Evolutionary conservation across 2,113 vertebrate genomes (phyloP), one percentile per base, ranked within the genome.

Genomic region (Nesogale talazaci): DNA sequence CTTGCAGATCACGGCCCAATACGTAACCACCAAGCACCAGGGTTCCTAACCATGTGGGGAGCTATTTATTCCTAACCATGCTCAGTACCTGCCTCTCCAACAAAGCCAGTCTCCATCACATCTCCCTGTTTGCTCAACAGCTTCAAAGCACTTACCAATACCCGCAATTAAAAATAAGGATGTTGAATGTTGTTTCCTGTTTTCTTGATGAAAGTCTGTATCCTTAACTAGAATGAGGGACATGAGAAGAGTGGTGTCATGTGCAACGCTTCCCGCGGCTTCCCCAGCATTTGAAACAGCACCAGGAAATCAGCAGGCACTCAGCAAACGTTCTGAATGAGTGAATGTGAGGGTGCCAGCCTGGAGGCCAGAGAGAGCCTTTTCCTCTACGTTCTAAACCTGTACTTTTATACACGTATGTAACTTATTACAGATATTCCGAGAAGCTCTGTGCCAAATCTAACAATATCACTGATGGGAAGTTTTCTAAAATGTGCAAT

Each of bases 401-500:
- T 63, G 2, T 56, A 61, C 70, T 91, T 87, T 81, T 29, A 82
- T 56, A 75, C 5, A 74, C n/a, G 56, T 31, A 1, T 52, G 12
- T 42, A 65, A n/a, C 40, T 89, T 67, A 87, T 72, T 81, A 81
- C 0, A 2, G 63, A 80, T 86, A 84, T 69, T 61, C 29, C 63
- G 57, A 86, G 75, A 38, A 72, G 52, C 15, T 63, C 9, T 29
- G 22, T 93, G 42, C 7, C 75, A 82, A 85, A 70, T 15, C 27
- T 61, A 79, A 67, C 31, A 56, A 75, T 40, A 91, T 34, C 36
- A 67, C 85, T 83, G 74, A 93, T 29, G 40, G 78, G 76, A 93
- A 88, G 59, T 34, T 89, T 96, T 89, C 78, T 91, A 85, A 94
- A 96, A 94, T 91, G 75, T 90, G 70, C 65, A 91, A 89, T 72